Base-by-base conservation (phyloP, 2,888 invertebrate species). In the Drosophila glabriapex region DNA sequence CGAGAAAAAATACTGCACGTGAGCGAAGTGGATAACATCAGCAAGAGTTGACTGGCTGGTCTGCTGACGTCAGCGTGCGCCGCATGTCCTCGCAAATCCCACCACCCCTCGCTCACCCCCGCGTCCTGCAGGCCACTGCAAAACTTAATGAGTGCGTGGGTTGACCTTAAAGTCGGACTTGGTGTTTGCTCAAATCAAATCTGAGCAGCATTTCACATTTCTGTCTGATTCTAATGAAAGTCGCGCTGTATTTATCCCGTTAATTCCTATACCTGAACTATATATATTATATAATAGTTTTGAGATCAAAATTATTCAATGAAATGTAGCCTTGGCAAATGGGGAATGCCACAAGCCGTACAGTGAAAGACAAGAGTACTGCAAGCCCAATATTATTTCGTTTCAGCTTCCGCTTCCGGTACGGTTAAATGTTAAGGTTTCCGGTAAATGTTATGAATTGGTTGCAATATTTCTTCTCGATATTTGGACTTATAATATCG, bases 21-120 rank as follows among this genome's bases (percentile, higher is more conserved):
- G 73, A 43, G 31, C 77, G 60, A 58, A 62, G 46, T 46, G 75
- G 49, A 79, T 67, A 67, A 58, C 25, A 46, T 16, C 66, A 52
- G 29, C 46, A 41, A 55, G 49, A 55, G 63, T 56, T n/a, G 67
- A 46, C 58, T 52, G 49, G 49, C 43, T 31, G 46, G 46, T 28
- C 19, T 64, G 58, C 46, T 25, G 46, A 46, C 46, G 46, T 46
- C 46, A 46, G 46, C 46, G 19, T 25, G 46, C 25, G 46, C 46
- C 46, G 46, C 46, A 46, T 46, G 16, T 46, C 46, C 46, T 46
- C 25, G 16, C 16, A 25, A 46, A 46, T 16, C 16, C 22, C 1
- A 2, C 7, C 7, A 6, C 10, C 10, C 39, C 9, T 5, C 9
- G 1, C 19, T 9, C 19, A 19, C 19, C 10, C 41, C 10, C 5